Base-by-base conservation (phyloP, 2,113 vertebrate genomes). In the Monarcha castaneiventris region DNA sequence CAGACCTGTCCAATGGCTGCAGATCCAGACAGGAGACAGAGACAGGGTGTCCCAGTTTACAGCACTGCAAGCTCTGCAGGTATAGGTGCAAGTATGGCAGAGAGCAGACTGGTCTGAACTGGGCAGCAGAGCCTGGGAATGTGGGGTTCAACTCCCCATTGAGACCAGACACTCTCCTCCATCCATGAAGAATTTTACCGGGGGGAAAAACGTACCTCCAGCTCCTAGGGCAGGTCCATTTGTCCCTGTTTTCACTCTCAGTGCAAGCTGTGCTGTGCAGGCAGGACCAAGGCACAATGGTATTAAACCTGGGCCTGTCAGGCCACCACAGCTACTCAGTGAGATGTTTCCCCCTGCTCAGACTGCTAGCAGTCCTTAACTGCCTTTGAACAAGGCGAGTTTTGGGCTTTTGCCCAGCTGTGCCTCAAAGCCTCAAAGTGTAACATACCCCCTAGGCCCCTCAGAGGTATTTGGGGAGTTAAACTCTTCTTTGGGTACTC, bases 391-490 rank as follows among this genome's bases (percentile, higher is more conserved):
- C 52, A 68, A 58, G 61, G 29, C 6, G 91, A 39, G 49, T 49
- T 76, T 76, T 8, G n/a, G 74, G 54, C 62, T 61, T 73, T 79
- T 75, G 18, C 62, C 76, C 84, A 94, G 77, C 25, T 91, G 33
- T 1, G 8, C 16, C 74, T 92, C 73, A 91, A 77, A 94, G 55
- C 9, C 22, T 82, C 19, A 13, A 43, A 56, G 52, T 37, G 37
- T 82, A 92, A 81, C 35, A 56, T 11, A 7, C 7, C 20, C 1
- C 52, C 32, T 67, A 76, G 78, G 88, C 71, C 54, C 48, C 94
- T 49, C 46, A 23, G 67, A 85, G 69, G 49, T 80, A 73, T 88
- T 8, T 58, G 72, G 67, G 82, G 87, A 85, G 71, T 37, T 90
- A 85, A 85, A 49, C 32, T 72, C 32, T 68, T 82, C 74, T 73